Base-by-base conservation (phyloP, 2,888 invertebrate species). In the Maniola hyperantus region DNA sequence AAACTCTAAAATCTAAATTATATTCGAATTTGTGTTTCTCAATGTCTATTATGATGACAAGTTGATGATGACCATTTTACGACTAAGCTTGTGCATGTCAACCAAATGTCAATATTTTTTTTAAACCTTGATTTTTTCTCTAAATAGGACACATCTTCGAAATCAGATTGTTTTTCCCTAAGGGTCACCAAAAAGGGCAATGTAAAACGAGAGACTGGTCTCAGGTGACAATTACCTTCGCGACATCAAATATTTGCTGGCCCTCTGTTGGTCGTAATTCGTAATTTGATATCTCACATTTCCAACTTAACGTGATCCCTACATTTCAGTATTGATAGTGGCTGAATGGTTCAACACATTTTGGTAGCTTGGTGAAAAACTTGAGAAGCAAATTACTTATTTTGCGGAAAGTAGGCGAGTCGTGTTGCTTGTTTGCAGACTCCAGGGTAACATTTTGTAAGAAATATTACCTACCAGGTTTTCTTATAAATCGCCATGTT, bases 381-480 rank as follows among this genome's bases (percentile, higher is more conserved):
- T 74, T 69, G 77, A 77, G 77, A 80, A 76, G 76, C 83, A 84
- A 85, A 88, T 88, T 87, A 78, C 79, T 82, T 87, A 85, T 84
- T 84, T 85, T 83, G 77, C 73, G 77, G 54, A 80, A 81, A 83
- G 85, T 82, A 80, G 73, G 73, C 76, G 77, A 74, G 77, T 91
- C 91, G 76, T 79, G 77, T 91, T 88, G 83, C 91, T 86, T 90
- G 89, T 90, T 91, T 90, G 87, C 80, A 81, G 89, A 88, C 88
- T 87, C 85, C 73, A 76, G 85, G 84, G 85, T 81, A 80, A 82
- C 80, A 78, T 84, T 85, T 80, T 72, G 69, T 70, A 79, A 77
- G 80, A 83, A 82, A 86, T 86, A 85, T 83, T 82, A 76, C 78
- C 48, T 18, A 76, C 78, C 48, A 20, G 58, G 26, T 66, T 66